Base-by-base conservation (phyloP, 2,797 vertebrate species). In the Capromys pilorides region DNA sequence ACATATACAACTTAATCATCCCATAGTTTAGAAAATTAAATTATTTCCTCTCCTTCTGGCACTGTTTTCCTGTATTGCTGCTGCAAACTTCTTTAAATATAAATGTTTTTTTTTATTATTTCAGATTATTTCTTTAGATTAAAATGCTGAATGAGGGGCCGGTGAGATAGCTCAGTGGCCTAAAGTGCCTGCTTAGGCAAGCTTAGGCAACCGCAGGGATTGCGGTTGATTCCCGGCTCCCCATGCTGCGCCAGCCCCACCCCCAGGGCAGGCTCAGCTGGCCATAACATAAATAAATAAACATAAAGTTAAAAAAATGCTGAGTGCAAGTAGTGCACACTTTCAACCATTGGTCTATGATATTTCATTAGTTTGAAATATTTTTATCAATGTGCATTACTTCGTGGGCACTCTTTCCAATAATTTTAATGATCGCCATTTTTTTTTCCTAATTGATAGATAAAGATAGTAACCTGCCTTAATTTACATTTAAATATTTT, bases 111-210 rank as follows among this genome's bases (percentile, higher is more conserved):
- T 77, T 92, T 59, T 16, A 83, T 91, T 75, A 71, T 64, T 87
- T 92, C 93, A 83, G 90, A 80, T 66, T 51, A 77, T 89, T 49
- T 89, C 51, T 93, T 94, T 93, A 86, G 82, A 86, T 85, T 10
- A 78, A 87, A 95, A 80, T 28, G 45, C 64, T 66, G 36, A 94
- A 57, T 57, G 16, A 5, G 54, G 45, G 45, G 45, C 45, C 8
- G 45, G 45, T 8, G 8, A 45, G 45, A 8, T 45, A 45, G 45
- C 45, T 8, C 45, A 45, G 45, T 45, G 45, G 8, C 8, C 45
- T 45, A 45, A 45, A 45, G 45, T 45, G 45, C 45, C 45, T 45
- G 45, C 45, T 45, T 45, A 45, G 45, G 45, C 45, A 45, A 45
- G 45, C 45, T 45, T 45, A 45, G 45, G 45, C 45, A 45, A 8